A percentile compares a stretch with the other conserved stretches of the same genome.
Evolutionary conservation across 2,113 vertebrate genomes (phyloP).

Genomic region (Falcunculus frontatus): DNA sequence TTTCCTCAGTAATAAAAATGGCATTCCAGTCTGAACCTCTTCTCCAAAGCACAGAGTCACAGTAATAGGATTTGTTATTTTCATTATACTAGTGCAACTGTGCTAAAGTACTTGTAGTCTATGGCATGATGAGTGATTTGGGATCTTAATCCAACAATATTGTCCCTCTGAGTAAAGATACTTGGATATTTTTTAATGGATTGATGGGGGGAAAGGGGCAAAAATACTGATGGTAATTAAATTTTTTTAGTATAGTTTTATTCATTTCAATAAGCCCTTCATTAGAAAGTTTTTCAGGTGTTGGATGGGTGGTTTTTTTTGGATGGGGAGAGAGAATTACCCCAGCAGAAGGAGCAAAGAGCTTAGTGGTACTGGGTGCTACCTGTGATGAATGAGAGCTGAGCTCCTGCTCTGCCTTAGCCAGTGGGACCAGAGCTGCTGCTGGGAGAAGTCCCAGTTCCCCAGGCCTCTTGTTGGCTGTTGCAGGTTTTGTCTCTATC

Average conservation of each 20-base stretch:
- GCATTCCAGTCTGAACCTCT: neutral
- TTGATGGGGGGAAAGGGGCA: accelerated
- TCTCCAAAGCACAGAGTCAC: neutral
- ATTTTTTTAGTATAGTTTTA: neutral
- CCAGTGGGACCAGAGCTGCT: neutral
- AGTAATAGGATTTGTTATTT: neutral
- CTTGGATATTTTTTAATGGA: neutral
- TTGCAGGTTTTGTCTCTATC: accelerated
- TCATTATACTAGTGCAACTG: neutral
- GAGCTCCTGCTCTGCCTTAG: neutral
- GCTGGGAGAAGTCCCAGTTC: neutral
- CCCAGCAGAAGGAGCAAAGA: neutral
- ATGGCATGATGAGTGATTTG: neutral
- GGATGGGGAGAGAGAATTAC: neutral
- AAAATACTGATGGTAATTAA: neutral
- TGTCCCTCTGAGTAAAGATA: neutral
- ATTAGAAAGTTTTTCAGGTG: neutral
- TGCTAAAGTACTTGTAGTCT: neutral
- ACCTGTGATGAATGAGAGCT: neutral
- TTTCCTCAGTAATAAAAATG: neutral
- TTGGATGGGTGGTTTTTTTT: neutral
- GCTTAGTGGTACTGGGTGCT: neutral
- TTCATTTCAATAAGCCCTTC: neutral
- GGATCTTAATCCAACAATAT: neutral
- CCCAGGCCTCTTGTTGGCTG: neutral